A percentile compares a stretch with the other conserved stretches of the same genome.
Evolutionary conservation across 2,113 vertebrate genomes (phyloP).

Genomic region (Macrotus californicus): DNA sequence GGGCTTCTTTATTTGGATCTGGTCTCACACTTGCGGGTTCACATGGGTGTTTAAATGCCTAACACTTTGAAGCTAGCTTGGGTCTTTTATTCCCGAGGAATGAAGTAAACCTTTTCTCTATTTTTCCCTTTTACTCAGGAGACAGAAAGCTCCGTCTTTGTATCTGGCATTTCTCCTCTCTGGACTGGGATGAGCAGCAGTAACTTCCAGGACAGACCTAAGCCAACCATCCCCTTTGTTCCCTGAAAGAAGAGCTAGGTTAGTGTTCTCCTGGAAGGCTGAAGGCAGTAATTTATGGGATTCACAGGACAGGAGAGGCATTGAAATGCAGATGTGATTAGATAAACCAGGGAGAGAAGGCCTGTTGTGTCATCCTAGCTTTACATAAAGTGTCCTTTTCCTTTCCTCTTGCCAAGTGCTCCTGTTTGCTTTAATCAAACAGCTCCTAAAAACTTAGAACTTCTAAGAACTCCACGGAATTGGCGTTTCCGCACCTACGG

Average conservation of each 20-base stretch:
- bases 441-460: neutral
- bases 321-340: neutral
- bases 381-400: neutral
- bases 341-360: neutral
- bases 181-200: neutral
- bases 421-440: neutral
- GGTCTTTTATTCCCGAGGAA: slow-evolving; percentile 26
- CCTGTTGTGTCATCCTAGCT: neutral
- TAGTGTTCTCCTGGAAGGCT: neutral
- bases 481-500: neutral
- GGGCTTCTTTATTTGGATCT: slow-evolving; percentile 39
- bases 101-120: neutral
- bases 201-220: neutral
- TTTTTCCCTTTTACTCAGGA: neutral
- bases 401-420: neutral
- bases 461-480: neutral
- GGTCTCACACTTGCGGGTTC: neutral
- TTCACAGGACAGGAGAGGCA: neutral
- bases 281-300: neutral
- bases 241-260: neutral
- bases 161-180: neutral
- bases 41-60: neutral
- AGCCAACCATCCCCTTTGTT: neutral
- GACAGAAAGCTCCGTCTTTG: neutral
- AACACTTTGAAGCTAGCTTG: neutral